Evolutionary conservation across 2,888 invertebrate genomes (phyloP), one percentile per base, ranked within the genome.

Genomic region (Hanleya hanleyi): DNA sequence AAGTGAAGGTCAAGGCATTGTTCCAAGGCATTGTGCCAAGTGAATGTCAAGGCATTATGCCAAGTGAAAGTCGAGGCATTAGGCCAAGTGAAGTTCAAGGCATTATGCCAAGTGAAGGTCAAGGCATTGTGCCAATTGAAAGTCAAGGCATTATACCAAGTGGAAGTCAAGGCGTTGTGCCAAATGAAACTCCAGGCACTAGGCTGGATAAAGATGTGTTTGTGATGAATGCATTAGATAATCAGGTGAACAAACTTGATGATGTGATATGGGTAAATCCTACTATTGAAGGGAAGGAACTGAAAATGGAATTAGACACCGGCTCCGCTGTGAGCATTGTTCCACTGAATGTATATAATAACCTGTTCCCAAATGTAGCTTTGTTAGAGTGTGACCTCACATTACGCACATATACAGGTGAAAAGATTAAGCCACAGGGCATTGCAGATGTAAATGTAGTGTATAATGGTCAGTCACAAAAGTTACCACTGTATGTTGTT

Each of bases 261-360:
- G 26, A 64, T 22, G 3, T 3, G 18, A 64, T 64, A 22, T 64
- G 35, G 64, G 64, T 64, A 3, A 36, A 26, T 5, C n/a, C 26
- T 18, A 35, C 15, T 35, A n/a, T 64, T 37, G 37, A 64, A 3
- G 64, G 37, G 9, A 35, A 64, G 26, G 18, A 64, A 7, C 2
- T 74, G 0, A 71, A 69, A 12, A 80, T 77, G 78, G 79, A 81
- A 70, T 32, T 81, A 4, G 79, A 78, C 41, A 57, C 69, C 35
- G 69, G 51, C 36, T 69, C 69, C 0, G 69, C 51, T 22, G 37
- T 51, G 1, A 36, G 36, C 35, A 64, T 64, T 36, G 26, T 64
- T 5, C n/a, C 64, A 35, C 26, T n/a, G 18, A 1, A 37, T 26
- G 26, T 12, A 18, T 64, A 33, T 18, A 37, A 33, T 15, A n/a